phyloP scores from a whole-genome alignment of 2,113 vertebrate genomes.

The Seriola aureovittata region DNA sequence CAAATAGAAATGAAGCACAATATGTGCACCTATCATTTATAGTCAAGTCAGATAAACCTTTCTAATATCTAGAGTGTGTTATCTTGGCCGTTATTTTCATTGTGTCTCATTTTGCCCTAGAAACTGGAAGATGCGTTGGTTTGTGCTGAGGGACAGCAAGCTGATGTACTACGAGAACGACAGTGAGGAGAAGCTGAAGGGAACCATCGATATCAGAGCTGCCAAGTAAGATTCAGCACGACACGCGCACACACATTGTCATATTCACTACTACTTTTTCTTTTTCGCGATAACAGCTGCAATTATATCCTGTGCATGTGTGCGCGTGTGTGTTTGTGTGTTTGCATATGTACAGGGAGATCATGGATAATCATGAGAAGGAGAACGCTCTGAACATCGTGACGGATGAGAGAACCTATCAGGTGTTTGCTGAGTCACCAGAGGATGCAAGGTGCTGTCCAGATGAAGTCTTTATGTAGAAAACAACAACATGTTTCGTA shows the following conservation, averaged over 20 bases:
- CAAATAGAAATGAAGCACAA: background rate
- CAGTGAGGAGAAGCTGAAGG: constrained; percentile 93
- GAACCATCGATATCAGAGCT: constrained; percentile 91
- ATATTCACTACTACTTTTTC: background rate
- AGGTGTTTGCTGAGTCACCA: constrained; percentile 94
- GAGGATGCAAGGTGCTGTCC: constrained; percentile 91
- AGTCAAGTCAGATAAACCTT: background rate
- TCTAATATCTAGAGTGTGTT: background rate
- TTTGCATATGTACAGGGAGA: constrained; percentile 84
- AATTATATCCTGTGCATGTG: background rate
- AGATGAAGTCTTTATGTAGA: background rate
- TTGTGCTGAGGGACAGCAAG: constrained; percentile 91
- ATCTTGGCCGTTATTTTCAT: constrained; percentile 28
- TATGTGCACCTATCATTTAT: background rate
- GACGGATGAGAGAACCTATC: constrained; percentile 92
- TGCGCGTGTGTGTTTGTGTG: constrained; percentile 10
- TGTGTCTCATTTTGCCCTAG: constrained; percentile 61
- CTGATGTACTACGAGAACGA: constrained; percentile 96
- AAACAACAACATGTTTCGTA: background rate
- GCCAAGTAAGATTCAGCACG: constrained; percentile 85
- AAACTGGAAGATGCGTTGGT: constrained; percentile 97
- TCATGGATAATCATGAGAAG: constrained; percentile 95
- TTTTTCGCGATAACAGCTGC: background rate
- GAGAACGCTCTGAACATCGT: constrained; percentile 94
- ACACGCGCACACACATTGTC: background rate